A percentile compares a stretch with the other conserved stretches of the same genome.
phyloP scores from a whole-genome alignment of 2,888 invertebrate genomes.

The Hemicrepidius hirtus region DNA sequence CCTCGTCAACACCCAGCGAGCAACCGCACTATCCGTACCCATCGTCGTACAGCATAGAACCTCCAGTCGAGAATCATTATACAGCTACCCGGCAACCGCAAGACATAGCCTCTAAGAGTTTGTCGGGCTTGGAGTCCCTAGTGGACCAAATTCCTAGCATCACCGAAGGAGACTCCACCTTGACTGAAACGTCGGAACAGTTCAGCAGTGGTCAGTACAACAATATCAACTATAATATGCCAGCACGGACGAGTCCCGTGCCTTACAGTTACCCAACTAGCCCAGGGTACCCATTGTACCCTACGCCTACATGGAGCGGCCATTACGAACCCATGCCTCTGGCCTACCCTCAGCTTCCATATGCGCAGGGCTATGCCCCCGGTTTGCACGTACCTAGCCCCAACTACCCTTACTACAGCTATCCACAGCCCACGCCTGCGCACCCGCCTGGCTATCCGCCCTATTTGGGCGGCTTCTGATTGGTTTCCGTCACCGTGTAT shows the following conservation, averaged over 20 bases:
- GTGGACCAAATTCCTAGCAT: slow-evolving; percentile 95
- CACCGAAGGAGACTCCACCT: slow-evolving; percentile 79
- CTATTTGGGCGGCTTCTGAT: slow-evolving; percentile 72
- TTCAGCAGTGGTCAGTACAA: slow-evolving; percentile 66
- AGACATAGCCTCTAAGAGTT: slow-evolving; percentile 89
- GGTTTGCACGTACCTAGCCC: slow-evolving; percentile 81
- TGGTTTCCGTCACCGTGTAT: slow-evolving; percentile 72
- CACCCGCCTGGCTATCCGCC: slow-evolving; percentile 71
- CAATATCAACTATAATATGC: slow-evolving; percentile 72
- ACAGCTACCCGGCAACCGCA: slow-evolving; percentile 74
- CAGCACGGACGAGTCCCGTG: slow-evolving; percentile 70
- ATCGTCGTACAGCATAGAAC: slow-evolving; percentile 68
- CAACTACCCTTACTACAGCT: slow-evolving; percentile 78
- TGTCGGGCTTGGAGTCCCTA: slow-evolving; percentile 90
- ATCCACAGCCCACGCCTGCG: slow-evolving; percentile 69
- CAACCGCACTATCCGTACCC: slow-evolving; percentile 69
- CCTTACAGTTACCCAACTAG: slow-evolving; percentile 68
- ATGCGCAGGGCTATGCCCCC: slow-evolving; percentile 72
- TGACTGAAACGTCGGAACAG: slow-evolving; percentile 66
- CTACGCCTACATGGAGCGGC: slow-evolving; percentile 70
- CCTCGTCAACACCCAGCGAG: slow-evolving; percentile 69
- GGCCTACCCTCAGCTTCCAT: slow-evolving; percentile 68
- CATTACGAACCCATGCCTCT: slow-evolving; percentile 72
- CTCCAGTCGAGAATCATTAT: slow-evolving; percentile 70
- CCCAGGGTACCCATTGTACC: slow-evolving; percentile 69